phyloP scores from a whole-genome alignment of 1,140 invertebrate species.

The Tetraneura akinire region DNA sequence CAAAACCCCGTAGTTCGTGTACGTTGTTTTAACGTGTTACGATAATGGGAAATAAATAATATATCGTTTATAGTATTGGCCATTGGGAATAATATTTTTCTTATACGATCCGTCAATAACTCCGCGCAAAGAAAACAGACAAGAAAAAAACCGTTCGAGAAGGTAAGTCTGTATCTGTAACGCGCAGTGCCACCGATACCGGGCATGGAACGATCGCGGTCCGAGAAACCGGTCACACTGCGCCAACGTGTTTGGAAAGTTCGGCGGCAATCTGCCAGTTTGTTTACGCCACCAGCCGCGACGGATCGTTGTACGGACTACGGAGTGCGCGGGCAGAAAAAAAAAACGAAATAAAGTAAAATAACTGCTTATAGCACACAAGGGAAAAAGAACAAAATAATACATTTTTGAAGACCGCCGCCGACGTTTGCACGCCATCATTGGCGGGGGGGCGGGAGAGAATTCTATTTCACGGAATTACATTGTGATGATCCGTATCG shows the following conservation, averaged over 20 bases:
- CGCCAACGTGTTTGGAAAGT: constrained; percentile 44
- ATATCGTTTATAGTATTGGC: neutral
- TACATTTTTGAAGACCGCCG: constrained; percentile 25
- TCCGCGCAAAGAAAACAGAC: too few relatives aligned
- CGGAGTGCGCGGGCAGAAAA: constrained; percentile 12
- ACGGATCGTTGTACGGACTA: neutral
- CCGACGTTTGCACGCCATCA: neutral
- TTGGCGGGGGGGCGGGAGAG: constrained; percentile 19
- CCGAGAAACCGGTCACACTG: constrained; percentile 28
- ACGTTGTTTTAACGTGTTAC: neutral
- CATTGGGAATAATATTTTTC: neutral
- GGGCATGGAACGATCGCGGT: neutral
- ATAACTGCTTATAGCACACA: neutral
- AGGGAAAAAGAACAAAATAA: constrained; percentile 10
- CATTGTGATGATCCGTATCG: constrained; percentile 50
- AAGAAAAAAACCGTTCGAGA: too few relatives aligned
- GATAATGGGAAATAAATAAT: neutral
- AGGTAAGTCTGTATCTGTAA: too few relatives aligned
- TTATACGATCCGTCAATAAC: neutral
- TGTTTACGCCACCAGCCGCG: constrained; percentile 15
- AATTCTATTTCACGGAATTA: constrained; percentile 51
- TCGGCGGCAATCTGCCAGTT: constrained; percentile 11
- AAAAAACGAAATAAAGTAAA: too few relatives aligned
- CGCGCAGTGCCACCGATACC: neutral
- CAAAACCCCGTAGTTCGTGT: too few relatives aligned